Conservation (phyloP, 30 jellyfish, hydroid and myxozoan genomes). For the Hydra vulgaris region DNA sequence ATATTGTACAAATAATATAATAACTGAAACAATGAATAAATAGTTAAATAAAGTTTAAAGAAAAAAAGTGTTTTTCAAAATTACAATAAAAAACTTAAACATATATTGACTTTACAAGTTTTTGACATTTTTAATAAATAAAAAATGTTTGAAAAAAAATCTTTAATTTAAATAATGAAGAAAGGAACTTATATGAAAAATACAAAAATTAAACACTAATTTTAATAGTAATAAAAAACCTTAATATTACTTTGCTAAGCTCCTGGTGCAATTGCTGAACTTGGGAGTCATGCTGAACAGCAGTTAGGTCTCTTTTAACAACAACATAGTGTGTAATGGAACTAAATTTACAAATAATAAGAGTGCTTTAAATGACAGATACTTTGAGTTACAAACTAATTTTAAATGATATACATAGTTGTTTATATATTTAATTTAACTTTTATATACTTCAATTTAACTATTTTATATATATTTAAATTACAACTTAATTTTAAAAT, state of each 20-base stretch:
- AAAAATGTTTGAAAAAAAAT: no score
- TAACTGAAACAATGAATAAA: background rate
- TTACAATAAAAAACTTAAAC: background rate
- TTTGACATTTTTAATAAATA: no score
- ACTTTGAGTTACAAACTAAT: no score
- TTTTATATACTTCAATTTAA: no score
- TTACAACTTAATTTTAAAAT: background rate
- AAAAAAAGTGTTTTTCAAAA: background rate
- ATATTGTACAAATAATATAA: background rate
- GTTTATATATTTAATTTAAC: no score
- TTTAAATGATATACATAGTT: no score
- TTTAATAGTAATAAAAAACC: background rate
- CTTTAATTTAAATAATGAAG: no score
- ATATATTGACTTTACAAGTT: background rate
- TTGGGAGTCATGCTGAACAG: conserved; percentile 72
- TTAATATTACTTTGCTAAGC: background rate
- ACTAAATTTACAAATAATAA: conserved; percentile 1
- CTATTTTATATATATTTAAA: no score
- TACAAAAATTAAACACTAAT: background rate
- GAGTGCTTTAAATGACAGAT: no score
- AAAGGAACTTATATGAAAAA: no score
- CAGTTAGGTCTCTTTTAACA: conserved; percentile 80
- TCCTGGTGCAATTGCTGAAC: conserved; percentile 59
- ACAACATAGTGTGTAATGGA: conserved; percentile 82
- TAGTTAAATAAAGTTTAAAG: background rate